A percentile compares a stretch with the other conserved stretches of the same genome.
phyloP scores from a whole-genome alignment of 2,888 invertebrate genomes.

The Habrosyne pyritoides region DNA sequence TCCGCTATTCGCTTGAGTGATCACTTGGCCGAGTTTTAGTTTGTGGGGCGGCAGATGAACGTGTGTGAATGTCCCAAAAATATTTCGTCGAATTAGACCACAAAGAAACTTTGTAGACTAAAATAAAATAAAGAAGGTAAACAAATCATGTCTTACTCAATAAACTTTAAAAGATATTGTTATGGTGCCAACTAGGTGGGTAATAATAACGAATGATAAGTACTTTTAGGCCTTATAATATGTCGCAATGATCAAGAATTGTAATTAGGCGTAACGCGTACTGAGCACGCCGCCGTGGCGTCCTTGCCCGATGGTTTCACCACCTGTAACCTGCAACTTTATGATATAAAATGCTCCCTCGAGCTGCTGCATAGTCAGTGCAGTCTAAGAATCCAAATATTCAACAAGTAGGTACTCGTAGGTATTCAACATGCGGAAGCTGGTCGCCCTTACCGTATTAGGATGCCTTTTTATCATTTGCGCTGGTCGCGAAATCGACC shows the following conservation, averaged over 20 bases:
- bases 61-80: no score
- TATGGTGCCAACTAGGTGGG: background rate
- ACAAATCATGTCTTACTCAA: background rate
- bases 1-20: no score
- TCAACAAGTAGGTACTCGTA: conserved; percentile 51
- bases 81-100: no score
- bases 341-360: conserved; percentile 77
- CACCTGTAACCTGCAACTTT: conserved; percentile 67
- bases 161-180: background rate
- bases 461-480: conserved; percentile 64
- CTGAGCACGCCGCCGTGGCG: conserved; percentile 51
- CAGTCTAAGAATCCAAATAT: conserved; percentile 64
- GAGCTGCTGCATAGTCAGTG: conserved; percentile 62
- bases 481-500: conserved; percentile 65
- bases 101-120: no score
- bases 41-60: no score
- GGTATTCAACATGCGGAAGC: conserved; percentile 68
- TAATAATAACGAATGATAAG: background rate
- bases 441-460: conserved; percentile 68
- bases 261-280: conserved; percentile 68
- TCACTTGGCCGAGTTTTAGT: no score
- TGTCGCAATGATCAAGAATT: conserved; percentile 63
- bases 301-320: conserved; percentile 81
- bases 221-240: conserved; percentile 42
- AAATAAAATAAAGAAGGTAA: no score